Percentiles rank a stretch among this genome's conserved stretches.
Evolutionary conservation across 2,113 vertebrate genomes (phyloP).

Genomic region (Pomatorhinus ruficollis): DNA sequence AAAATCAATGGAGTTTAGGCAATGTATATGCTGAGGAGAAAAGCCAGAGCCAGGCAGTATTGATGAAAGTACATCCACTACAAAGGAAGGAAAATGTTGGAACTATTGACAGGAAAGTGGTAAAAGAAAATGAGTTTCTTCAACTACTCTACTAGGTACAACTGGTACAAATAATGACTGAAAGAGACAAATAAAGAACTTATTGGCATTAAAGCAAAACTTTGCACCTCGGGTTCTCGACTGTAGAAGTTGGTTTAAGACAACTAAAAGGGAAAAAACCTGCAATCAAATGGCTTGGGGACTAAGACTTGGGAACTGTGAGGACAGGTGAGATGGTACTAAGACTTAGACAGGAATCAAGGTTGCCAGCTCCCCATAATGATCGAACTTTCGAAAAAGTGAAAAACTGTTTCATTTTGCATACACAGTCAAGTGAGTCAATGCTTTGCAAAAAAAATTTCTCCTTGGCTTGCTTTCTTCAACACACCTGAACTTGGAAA

Average conservation of each 20-base stretch:
- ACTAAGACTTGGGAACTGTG: not conserved
- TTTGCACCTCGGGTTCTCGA: not conserved
- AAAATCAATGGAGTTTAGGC: not conserved
- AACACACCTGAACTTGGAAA: not conserved
- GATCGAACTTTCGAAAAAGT: not conserved
- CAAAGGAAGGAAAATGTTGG: not conserved
- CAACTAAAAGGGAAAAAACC: not conserved
- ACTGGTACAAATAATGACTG: not conserved
- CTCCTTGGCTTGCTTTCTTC: not conserved
- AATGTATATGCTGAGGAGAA: not conserved
- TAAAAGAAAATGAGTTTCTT: not conserved
- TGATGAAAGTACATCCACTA: not conserved
- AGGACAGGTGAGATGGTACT: not conserved
- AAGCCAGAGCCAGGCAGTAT: not conserved
- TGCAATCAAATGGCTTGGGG: not conserved
- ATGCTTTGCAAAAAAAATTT: not conserved
- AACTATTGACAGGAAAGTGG: not conserved
- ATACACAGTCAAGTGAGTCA: not conserved
- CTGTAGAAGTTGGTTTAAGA: not conserved
- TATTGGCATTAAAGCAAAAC: not conserved
- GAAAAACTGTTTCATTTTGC: not conserved
- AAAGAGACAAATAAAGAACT: not conserved
- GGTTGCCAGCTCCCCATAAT: not conserved
- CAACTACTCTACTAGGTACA: not conserved
- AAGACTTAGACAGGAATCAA: not conserved